Evolutionary conservation across 2,113 vertebrate genomes (phyloP).

Genomic region (Platanista minor): DNA sequence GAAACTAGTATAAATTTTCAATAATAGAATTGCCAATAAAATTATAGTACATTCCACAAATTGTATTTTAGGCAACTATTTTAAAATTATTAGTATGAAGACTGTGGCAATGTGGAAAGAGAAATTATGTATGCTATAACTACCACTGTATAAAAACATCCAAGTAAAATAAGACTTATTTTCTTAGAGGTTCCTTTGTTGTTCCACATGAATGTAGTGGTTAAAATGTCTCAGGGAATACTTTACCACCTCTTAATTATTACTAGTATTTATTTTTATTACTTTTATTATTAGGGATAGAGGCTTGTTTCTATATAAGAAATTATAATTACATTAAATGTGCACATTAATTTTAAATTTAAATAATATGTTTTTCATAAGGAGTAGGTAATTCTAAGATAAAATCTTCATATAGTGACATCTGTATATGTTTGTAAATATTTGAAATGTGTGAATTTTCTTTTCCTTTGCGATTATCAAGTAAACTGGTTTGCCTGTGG

Average conservation of each 20-base stretch:
- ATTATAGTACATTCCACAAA: neutral
- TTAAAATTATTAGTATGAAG: neutral
- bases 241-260: neutral
- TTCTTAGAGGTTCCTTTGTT: neutral
- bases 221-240: neutral
- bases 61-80: neutral
- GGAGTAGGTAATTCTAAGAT: neutral
- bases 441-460: neutral
- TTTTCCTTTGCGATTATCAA: constrained; percentile 1
- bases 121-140: neutral
- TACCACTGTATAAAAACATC: neutral
- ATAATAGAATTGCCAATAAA: neutral
- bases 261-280: neutral
- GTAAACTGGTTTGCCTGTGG: neutral
- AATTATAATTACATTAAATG: neutral
- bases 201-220: neutral
- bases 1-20: constrained; percentile 10
- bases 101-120: neutral
- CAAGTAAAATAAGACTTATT: neutral
- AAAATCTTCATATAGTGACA: neutral
- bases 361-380: constrained; percentile 25
- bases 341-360: neutral
- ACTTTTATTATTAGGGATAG: neutral
- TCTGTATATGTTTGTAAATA: neutral
- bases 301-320: neutral